Conservation (phyloP, 2,113 vertebrate genomes). For the Acanthochromis polyacanthus region DNA sequence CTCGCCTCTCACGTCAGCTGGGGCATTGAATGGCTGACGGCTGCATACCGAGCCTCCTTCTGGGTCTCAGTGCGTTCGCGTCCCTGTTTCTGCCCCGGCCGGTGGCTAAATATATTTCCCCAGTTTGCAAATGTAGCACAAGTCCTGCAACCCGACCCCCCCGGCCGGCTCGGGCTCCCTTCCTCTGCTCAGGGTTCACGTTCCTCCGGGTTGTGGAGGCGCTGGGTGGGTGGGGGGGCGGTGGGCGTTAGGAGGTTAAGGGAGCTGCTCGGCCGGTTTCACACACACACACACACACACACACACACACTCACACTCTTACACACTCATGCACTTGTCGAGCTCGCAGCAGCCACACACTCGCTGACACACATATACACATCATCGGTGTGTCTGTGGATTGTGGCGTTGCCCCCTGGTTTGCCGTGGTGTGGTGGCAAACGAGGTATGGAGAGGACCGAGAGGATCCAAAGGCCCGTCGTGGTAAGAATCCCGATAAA, state of each 20-base stretch:
- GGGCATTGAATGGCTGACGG: conserved; percentile 82
- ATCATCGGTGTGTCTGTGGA: conserved; percentile 69
- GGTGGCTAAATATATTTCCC: conserved; percentile 93
- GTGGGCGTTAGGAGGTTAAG: conserved; percentile 70
- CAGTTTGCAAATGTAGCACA: conserved; percentile 95
- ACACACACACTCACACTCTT: conserved; percentile 73
- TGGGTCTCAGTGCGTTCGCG: conserved; percentile 75
- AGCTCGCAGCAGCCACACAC: conserved; percentile 65
- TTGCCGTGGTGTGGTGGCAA: conserved; percentile 83
- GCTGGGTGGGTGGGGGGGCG: conserved; percentile 38
- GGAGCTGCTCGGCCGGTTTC: conserved; percentile 72
- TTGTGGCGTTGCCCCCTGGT: conserved; percentile 78
- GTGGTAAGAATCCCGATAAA: conserved; percentile 87
- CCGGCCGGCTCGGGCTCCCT: conserved; percentile 69
- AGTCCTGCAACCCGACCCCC: conserved; percentile 93
- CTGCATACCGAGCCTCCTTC: conserved; percentile 84
- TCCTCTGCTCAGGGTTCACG: conserved; percentile 83
- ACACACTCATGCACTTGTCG: conserved; percentile 76
- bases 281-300: conserved; percentile 74
- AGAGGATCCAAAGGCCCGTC: conserved; percentile 85
- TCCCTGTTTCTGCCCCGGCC: conserved; percentile 83
- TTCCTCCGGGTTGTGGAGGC: conserved; percentile 75
- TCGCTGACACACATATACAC: conserved; percentile 73
- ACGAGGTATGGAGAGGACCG: conserved; percentile 87
- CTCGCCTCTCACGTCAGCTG: conserved; percentile 72